Percentiles rank a stretch among this genome's conserved stretches.
Evolutionary conservation across 2,113 vertebrate species (phyloP).

Genomic region (Anoplopoma fimbria): DNA sequence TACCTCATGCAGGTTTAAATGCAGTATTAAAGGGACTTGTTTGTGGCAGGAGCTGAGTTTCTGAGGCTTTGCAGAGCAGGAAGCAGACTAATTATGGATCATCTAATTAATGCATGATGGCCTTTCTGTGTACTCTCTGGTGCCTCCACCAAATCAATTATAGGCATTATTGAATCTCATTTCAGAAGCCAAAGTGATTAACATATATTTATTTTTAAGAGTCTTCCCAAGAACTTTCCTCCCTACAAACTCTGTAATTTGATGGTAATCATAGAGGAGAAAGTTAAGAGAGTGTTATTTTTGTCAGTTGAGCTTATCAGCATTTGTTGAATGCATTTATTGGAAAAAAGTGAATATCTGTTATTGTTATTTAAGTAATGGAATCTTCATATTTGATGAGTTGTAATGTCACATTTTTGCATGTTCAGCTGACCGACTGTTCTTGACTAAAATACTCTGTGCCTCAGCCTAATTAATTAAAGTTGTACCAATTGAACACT

Average conservation of each 20-base stretch:
- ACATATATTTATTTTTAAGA: background rate
- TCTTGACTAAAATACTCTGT: background rate
- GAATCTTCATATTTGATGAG: background rate
- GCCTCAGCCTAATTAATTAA: background rate
- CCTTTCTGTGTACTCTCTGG: conserved; percentile 36
- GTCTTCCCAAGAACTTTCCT: background rate
- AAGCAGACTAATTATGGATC: conserved; percentile 51
- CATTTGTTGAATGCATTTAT: background rate
- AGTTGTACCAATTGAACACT: background rate
- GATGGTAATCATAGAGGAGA: background rate
- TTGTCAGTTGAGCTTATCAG: background rate
- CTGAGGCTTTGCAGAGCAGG: conserved; percentile 39
- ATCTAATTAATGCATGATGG: conserved; percentile 64
- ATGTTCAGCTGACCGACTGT: background rate
- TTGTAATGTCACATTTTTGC: background rate
- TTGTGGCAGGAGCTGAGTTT: background rate
- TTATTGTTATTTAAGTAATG: background rate
- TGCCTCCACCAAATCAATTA: conserved; percentile 42
- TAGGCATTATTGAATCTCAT: conserved; percentile 14
- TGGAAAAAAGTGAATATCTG: background rate
- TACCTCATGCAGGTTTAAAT: background rate
- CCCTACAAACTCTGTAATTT: background rate
- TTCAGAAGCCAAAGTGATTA: background rate
- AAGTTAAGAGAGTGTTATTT: background rate
- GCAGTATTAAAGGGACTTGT: background rate